These are phyloP conservation scores for Crossoptilon crossoptilon DNA, from an alignment of 2,797 vertebrate species.

Conservation along the genomic window DNA sequence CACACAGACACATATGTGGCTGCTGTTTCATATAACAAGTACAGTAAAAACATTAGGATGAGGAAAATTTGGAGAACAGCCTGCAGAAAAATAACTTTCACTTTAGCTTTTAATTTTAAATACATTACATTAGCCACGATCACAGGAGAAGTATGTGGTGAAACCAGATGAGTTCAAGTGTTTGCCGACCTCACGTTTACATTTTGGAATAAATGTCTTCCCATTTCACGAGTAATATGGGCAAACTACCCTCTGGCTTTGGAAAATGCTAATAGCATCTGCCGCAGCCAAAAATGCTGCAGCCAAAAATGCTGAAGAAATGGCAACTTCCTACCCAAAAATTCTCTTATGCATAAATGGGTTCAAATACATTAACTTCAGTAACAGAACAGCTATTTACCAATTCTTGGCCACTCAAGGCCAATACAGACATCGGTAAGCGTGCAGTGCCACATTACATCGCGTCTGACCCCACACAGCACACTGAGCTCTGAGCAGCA, in stretches of 20 bases:
- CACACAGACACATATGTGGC: background rate
- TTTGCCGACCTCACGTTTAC: accelerated
- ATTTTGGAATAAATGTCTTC: background rate
- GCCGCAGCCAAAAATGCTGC: background rate
- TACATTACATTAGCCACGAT: conserved; percentile 26
- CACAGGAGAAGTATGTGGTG: background rate
- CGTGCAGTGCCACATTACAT: accelerated
- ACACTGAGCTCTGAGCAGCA: background rate
- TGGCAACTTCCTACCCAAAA: background rate
- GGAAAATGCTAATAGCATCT: background rate
- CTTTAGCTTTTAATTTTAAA: conserved; percentile 43
- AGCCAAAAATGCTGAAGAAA: background rate
- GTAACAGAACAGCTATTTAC: background rate
- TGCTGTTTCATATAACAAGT: conserved; percentile 29
- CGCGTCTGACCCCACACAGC: accelerated
- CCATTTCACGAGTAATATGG: accelerated
- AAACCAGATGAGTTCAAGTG: background rate
- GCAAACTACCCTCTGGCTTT: background rate
- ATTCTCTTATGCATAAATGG: background rate
- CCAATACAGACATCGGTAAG: background rate
- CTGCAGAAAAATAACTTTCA: conserved; percentile 45
- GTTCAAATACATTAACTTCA: background rate
- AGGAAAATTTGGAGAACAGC: conserved; percentile 31
- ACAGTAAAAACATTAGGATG: conserved; percentile 21
- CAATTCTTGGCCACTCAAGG: accelerated